These are phyloP conservation scores for Ectemnius continuus DNA, from an alignment of 2,888 invertebrate genomes.

Conservation along the genomic window DNA sequence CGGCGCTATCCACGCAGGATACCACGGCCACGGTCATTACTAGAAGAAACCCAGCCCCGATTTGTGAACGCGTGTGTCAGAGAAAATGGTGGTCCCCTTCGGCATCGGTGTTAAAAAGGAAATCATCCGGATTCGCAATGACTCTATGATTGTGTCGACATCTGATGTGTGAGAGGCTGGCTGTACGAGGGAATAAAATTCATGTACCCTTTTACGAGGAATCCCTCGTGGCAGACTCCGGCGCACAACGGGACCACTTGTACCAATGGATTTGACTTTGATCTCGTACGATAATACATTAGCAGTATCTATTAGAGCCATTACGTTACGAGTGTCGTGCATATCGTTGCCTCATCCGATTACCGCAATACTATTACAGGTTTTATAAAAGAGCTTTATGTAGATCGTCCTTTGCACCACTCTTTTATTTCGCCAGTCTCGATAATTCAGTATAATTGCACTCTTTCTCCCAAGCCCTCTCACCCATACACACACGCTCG, in stretches of 20 bases:
- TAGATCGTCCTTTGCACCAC: no score
- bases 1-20: conserved; percentile 71
- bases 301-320: conserved; percentile 14
- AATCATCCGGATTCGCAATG: neutral
- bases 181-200: conserved; percentile 3
- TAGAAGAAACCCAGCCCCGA: conserved; percentile 23
- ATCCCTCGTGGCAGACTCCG: conserved; percentile 15
- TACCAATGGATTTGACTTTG: conserved; percentile 12
- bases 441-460: no score
- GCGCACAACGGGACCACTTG: no score
- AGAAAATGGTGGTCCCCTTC: neutral
- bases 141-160: no score
- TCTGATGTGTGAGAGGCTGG: no score
- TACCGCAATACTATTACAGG: no score
- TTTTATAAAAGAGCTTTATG: no score
- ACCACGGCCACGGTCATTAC: conserved; percentile 62
- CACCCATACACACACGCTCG: no score
- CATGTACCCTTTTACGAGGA: conserved; percentile 1
- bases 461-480: no score
- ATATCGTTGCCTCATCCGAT: no score
- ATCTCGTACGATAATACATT: conserved; percentile 40
- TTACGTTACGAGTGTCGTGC: no score
- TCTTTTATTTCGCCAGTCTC: no score
- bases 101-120: neutral
- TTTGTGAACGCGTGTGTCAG: neutral